phyloP scores from a whole-genome alignment of 2,888 invertebrate species.

The Leucania comma region DNA sequence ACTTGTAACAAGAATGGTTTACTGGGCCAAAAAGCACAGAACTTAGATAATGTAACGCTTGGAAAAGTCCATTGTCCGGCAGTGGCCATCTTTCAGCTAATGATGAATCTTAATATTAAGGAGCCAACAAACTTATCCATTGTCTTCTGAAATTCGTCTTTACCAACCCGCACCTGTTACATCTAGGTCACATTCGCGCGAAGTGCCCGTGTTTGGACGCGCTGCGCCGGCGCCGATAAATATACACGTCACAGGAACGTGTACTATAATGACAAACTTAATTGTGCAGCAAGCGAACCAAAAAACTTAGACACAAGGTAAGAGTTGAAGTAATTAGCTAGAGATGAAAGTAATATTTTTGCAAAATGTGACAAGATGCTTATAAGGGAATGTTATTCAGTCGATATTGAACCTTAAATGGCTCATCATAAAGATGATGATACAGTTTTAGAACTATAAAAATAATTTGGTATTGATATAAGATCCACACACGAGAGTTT shows the following conservation, averaged over 20 bases:
- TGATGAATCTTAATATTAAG: neutral
- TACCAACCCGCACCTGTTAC: conserved; percentile 68
- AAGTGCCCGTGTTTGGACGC: conserved; percentile 83
- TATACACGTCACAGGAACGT: conserved; percentile 85
- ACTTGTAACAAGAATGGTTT: neutral
- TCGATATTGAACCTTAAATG: conserved; percentile 48
- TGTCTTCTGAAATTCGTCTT: conserved; percentile 63
- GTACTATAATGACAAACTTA: conserved; percentile 68
- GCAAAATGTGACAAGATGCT: conserved; percentile 60
- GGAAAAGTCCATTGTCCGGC: neutral
- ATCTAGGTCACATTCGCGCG: conserved; percentile 88
- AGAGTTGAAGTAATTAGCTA: conserved; percentile 15
- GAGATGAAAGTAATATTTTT: conserved; percentile 9
- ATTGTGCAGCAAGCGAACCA: conserved; percentile 13
- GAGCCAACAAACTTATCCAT: neutral
- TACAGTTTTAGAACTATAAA: conserved; percentile 22
- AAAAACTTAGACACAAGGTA: accelerated
- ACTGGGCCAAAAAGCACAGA: neutral
- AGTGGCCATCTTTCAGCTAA: neutral
- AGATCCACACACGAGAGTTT: conserved; percentile 74
- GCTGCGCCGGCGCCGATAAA: conserved; percentile 85
- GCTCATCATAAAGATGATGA: neutral
- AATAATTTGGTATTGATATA: conserved; percentile 66
- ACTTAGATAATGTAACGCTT: neutral
- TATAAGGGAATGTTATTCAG: conserved; percentile 47